Base-by-base conservation (phyloP, 2,888 invertebrate genomes). In the Ennomos quercinarius region DNA sequence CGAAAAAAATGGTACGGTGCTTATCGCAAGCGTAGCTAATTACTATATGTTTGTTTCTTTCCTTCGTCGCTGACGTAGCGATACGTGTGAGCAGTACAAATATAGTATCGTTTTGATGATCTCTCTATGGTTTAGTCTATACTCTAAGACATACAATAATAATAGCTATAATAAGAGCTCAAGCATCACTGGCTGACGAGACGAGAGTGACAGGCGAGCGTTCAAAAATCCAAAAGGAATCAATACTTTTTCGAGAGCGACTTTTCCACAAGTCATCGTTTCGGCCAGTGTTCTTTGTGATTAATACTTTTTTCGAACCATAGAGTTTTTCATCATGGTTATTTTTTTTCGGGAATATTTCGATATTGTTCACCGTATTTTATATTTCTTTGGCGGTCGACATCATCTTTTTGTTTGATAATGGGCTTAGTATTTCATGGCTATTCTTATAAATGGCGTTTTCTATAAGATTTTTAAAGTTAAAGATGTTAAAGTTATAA, bases 221-320 rank as follows among this genome's bases (percentile, higher is more conserved):
- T 78, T 82, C 77, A 78, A 83, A 80, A 79, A 84, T 84, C 82
- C 56, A 77, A 84, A 86, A 81, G 79, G 75, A 78, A 78, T 70
- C 70, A 73, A 75, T 68, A 6, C 27, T 69, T 82, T 81, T 76
- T 81, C 63, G 59, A 60, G 60, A 76, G 72, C 71, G 70, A 81
- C 78, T 79, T 85, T 87, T 83, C 80, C 78, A 81, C 90, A 72
- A 89, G 91, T 91, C 90, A 90, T 85, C 78, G 77, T 78, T 64
- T 65, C 81, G 83, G 81, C 80, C 80, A 73, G 78, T 85, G 84
- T 84, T 65, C 65, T 85, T 80, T 83, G 78, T 90, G 89, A 90
- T 90, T 90, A 90, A 90, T 87, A 88, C 49, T 46, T 63, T 63
- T 63, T 66, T 6, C 27, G 27, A 27, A 27, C 27, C 27, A 27